These are phyloP conservation scores for Rhabdomys dilectus DNA, from an alignment of 2,113 vertebrate genomes.

Conservation along the genomic window DNA sequence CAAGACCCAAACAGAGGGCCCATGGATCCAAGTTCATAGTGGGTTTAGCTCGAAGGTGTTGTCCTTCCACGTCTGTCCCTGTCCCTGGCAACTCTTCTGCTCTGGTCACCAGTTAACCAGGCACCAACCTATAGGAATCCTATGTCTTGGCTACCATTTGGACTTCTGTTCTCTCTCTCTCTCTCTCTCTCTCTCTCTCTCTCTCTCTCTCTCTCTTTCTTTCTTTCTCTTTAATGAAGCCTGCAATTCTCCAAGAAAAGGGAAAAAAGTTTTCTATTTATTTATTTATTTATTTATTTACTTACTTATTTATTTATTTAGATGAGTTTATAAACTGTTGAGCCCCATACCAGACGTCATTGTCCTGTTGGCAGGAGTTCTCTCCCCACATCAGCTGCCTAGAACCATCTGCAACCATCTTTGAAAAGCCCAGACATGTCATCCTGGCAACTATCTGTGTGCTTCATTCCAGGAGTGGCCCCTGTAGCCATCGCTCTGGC, in stretches of 20 bases:
- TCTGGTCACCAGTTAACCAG: conserved; percentile 51
- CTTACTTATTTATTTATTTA: background rate
- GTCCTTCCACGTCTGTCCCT: conserved; percentile 51
- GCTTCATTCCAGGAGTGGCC: background rate
- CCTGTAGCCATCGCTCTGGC: background rate
- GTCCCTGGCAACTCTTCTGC: conserved; percentile 75
- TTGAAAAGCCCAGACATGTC: conserved; percentile 29
- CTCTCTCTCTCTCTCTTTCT: too few relatives aligned
- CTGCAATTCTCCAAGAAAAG: conserved; percentile 56
- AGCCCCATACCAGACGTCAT: background rate
- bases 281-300: background rate
- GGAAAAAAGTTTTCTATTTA: background rate
- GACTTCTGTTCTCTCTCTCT: background rate
- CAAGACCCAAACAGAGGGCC: background rate
- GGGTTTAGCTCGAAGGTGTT: conserved; percentile 86
- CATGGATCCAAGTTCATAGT: background rate
- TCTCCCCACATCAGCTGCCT: conserved; percentile 55
- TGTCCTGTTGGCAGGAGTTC: conserved; percentile 53
- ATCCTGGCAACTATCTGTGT: conserved; percentile 46
- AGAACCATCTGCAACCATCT: conserved; percentile 66
- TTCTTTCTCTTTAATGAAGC: background rate
- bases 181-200: too few relatives aligned
- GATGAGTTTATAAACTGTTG: conserved; percentile 47
- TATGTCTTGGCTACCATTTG: conserved; percentile 53
- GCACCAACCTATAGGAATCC: conserved; percentile 66